Conservation (phyloP, 2,113 vertebrate species). For the Gambusia affinis region DNA sequence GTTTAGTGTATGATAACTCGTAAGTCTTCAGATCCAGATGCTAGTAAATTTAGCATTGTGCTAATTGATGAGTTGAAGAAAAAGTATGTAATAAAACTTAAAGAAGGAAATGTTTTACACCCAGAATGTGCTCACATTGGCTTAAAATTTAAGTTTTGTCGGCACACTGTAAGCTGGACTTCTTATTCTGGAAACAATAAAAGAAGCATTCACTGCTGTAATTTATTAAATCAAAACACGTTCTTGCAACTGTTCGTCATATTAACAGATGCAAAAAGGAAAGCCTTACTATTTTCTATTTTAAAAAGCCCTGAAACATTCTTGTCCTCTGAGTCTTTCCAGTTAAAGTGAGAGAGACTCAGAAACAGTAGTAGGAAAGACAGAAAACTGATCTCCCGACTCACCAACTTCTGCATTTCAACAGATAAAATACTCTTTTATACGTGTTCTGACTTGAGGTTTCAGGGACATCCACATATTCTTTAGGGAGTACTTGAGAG, state of each 20-base stretch:
- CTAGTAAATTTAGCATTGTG: background rate
- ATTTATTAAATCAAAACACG: background rate
- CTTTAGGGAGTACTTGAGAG: slow-evolving; percentile 14
- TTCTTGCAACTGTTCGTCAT: no score
- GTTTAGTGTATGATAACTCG: background rate
- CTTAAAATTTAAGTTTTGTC: background rate
- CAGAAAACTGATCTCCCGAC: slow-evolving; percentile 1
- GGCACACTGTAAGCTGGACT: background rate
- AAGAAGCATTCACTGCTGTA: background rate
- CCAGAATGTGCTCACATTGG: background rate
- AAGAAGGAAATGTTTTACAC: background rate
- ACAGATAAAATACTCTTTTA: background rate
- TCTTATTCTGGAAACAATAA: background rate
- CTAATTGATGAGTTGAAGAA: no score
- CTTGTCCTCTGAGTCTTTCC: background rate
- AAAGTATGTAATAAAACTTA: background rate
- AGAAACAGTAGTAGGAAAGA: slow-evolving; percentile 1
- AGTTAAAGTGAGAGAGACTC: background rate
- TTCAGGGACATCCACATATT: slow-evolving; percentile 5
- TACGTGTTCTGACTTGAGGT: slow-evolving; percentile 20
- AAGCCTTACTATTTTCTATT: background rate
- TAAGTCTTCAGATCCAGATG: background rate
- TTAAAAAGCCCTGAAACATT: background rate
- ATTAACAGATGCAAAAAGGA: background rate
- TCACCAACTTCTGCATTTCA: background rate